phyloP scores from a whole-genome alignment of 2,797 vertebrate genomes.

The Lophotriccus pileatus region DNA sequence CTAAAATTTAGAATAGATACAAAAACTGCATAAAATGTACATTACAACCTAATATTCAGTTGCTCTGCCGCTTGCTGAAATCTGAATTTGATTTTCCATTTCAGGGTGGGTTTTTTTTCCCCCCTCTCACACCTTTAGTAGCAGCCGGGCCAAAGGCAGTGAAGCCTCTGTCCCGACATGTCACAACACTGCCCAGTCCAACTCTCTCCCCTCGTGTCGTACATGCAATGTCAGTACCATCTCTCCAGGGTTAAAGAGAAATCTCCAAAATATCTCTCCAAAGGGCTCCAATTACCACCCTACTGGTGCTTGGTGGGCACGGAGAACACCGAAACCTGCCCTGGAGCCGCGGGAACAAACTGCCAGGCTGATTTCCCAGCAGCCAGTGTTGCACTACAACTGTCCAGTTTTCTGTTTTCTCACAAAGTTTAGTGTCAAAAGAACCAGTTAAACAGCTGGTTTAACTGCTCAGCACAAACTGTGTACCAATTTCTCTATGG shows the following conservation, averaged over 20 bases:
- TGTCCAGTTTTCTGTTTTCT: conserved; percentile 37
- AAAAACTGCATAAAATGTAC: conserved; percentile 68
- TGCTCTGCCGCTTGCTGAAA: conserved; percentile 50
- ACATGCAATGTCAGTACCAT: background rate
- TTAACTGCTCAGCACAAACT: conserved; percentile 65
- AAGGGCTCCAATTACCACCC: conserved; percentile 25
- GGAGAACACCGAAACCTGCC: conserved; percentile 18
- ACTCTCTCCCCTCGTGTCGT: background rate
- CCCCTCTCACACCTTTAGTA: background rate
- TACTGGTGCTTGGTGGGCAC: background rate
- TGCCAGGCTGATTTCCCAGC: conserved; percentile 39
- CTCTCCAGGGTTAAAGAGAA: background rate
- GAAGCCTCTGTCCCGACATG: conserved; percentile 15
- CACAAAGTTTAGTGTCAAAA: background rate
- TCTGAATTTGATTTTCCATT: conserved; percentile 11
- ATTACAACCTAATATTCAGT: conserved; percentile 59
- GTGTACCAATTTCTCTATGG: conserved; percentile 22
- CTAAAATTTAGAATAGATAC: conserved; percentile 72
- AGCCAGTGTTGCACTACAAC: conserved; percentile 62
- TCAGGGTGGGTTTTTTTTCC: background rate
- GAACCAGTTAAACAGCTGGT: conserved; percentile 65
- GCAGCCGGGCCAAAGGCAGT: conserved; percentile 47
- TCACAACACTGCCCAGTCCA: background rate
- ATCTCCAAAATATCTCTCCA: background rate
- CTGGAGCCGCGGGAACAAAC: background rate